Evolutionary conservation across 2,888 invertebrate species (phyloP), one percentile per base, ranked within the genome.

Genomic region (Junonia oenone): DNA sequence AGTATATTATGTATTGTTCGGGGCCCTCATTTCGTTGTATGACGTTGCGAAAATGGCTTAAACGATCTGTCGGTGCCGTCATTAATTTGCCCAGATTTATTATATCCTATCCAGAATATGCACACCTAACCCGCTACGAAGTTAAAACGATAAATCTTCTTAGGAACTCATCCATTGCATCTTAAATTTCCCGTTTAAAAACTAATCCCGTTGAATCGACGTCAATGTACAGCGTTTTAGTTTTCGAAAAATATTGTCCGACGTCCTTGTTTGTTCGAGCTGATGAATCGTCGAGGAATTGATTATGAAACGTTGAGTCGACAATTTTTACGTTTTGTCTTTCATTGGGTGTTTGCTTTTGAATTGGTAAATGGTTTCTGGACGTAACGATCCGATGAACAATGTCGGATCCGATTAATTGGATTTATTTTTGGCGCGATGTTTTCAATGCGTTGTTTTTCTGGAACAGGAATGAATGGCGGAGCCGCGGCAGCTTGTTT

Each of bases 31-130:
- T 87, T 76, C 73, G 67, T 64, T 70, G 70, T 81, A 75, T 89
- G 89, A 89, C 83, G 75, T 67, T 64, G 86, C 81, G 68, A 75
- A 79, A 83, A 76, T 67, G 64, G 72, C 65, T 73, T 85, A 85
- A 89, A 83, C 85, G 88, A 82, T 87, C 84, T 81, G 88, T 84
- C 87, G 76, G 83, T 69, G 64, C 72, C 70, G 76, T 67, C 83
- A 87, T 87, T 89, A 87, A 89, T 89, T 83, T 80, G 73, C 58
- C 71, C 81, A 75, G 86, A 89, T 87, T 88, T 87, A 87, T 88
- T 86, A 83, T 75, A 78, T 71, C 72, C 74, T 74, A 68, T 60
- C 63, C 56, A 76, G 76, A 77, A 71, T 73, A 72, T 70, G 71
- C 71, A 71, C 66, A 67, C 67, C 65, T 66, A 63, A 64, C 65